Base-by-base conservation (phyloP, 2,888 invertebrate species). In the Cheilosia pagana region DNA sequence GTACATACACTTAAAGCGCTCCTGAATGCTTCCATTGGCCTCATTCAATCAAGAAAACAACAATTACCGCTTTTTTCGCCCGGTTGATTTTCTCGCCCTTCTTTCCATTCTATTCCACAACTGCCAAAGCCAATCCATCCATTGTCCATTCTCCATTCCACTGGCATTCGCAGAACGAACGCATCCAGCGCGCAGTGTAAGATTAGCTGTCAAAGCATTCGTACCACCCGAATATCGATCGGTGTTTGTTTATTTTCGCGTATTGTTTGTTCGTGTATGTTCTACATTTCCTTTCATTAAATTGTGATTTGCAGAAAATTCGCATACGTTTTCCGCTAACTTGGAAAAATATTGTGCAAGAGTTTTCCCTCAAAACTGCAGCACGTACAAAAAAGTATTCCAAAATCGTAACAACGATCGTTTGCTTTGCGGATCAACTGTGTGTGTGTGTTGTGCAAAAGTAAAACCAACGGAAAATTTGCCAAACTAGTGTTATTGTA, bases 261-360 rank as follows among this genome's bases (percentile, higher is more conserved):
- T 79, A 75, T 83, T 79, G 83, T 70, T 79, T 79, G 70, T 83
- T 43, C 78, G 83, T 83, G 59, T 70, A 57, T 68, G 48, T 71
- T 65, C 60, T 60, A 14, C 7, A 16, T 23, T 19, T 14, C n/a
- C 45, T 52, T 43, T 57, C 53, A 53, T 68, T 60, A 19, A 19
- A 6, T 70, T 70, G 43, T 39, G 55, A 41, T 41, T 52, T n/a
- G 14, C 45, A 8, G 14, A 43, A 65, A 70, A 63, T 57, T 52
- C 21, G 50, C 55, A 57, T 21, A 41, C 28, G 16, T 55, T 70
- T 53, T 45, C 55, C 45, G 5, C n/a, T 19, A 14, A 4, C 21
- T 60, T 21, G 62, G 43, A 77, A 60, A 74, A 39, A 48, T 10
- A 50, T 45, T 19, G 41, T 48, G 43, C 21, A 28, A 14, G 41